A percentile compares a stretch with the other conserved stretches of the same genome.
These are phyloP conservation scores for Neotoxoptera formosana DNA, from an alignment of 1,140 invertebrate genomes.

Conservation along the genomic window DNA sequence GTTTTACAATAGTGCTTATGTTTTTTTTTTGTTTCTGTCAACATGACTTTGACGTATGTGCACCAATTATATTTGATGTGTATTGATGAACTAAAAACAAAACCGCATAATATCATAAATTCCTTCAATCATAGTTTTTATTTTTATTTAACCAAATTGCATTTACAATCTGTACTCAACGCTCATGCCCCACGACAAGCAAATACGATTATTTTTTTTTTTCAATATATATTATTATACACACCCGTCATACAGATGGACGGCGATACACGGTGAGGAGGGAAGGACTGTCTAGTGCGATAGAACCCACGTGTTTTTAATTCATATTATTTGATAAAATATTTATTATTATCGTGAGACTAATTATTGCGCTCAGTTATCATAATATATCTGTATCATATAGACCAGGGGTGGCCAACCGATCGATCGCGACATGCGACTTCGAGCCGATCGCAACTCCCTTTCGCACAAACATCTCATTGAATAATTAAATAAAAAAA, in stretches of 20 bases:
- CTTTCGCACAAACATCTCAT: too few relatives aligned
- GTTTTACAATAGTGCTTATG: neutral
- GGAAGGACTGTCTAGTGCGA: neutral
- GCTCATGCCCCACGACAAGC: too few relatives aligned
- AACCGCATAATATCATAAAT: neutral
- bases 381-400: too few relatives aligned
- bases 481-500: too few relatives aligned
- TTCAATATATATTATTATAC: too few relatives aligned
- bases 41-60: neutral
- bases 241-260: too few relatives aligned
- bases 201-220: too few relatives aligned
- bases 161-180: too few relatives aligned
- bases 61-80: neutral
- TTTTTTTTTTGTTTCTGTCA: neutral
- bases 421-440: too few relatives aligned
- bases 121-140: neutral
- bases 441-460: too few relatives aligned
- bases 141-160: neutral
- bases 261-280: neutral
- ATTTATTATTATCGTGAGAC: neutral
- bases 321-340: neutral
- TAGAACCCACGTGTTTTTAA: neutral
- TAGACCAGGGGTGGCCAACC: too few relatives aligned
- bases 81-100: neutral
- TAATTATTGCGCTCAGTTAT: too few relatives aligned